These are phyloP conservation scores for Protomyctophum bolini DNA, from an alignment of 2,113 vertebrate species.

Conservation along the genomic window DNA sequence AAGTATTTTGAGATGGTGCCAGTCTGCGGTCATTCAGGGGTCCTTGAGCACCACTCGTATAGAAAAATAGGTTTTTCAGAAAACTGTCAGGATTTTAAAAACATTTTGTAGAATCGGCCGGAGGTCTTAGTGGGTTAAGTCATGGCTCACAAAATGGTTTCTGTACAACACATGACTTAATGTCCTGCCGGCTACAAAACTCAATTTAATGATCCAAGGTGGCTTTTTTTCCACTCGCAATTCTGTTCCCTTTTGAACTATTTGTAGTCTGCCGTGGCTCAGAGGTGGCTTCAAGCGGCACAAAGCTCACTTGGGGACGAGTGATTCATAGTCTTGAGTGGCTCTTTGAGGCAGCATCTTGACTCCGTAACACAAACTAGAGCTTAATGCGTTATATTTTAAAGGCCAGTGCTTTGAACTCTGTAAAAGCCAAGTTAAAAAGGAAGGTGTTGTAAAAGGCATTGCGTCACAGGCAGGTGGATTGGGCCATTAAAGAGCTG, in stretches of 20 bases:
- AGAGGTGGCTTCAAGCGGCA: not conserved
- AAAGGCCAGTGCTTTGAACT: conserved; percentile 47
- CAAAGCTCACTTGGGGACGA: conserved; percentile 3
- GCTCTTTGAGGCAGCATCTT: conserved; percentile 28
- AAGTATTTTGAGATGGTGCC: too few species aligned
- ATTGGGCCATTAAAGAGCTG: conserved; percentile 32
- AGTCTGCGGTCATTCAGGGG: too few species aligned
- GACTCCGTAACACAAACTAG: conserved; percentile 36
- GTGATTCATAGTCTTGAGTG: conserved; percentile 20
- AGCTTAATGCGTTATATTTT: conserved; percentile 39
- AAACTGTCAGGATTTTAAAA: too few species aligned
- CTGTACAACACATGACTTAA: too few species aligned
- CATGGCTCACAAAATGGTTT: too few species aligned
- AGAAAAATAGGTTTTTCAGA: too few species aligned
- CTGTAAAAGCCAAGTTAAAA: conserved; percentile 53
- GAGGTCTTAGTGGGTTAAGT: too few species aligned
- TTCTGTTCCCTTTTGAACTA: conserved; percentile 26
- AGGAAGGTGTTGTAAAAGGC: conserved; percentile 58
- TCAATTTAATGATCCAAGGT: conserved; percentile 1
- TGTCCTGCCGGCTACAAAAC: too few species aligned
- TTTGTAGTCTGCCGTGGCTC: conserved; percentile 16
- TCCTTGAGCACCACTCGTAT: too few species aligned
- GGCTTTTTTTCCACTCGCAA: not conserved
- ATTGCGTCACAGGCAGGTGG: conserved; percentile 50
- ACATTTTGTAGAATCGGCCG: too few species aligned